Evolutionary conservation across 2,113 vertebrate species (phyloP).

Genomic region (Chloropsis hardwickii): DNA sequence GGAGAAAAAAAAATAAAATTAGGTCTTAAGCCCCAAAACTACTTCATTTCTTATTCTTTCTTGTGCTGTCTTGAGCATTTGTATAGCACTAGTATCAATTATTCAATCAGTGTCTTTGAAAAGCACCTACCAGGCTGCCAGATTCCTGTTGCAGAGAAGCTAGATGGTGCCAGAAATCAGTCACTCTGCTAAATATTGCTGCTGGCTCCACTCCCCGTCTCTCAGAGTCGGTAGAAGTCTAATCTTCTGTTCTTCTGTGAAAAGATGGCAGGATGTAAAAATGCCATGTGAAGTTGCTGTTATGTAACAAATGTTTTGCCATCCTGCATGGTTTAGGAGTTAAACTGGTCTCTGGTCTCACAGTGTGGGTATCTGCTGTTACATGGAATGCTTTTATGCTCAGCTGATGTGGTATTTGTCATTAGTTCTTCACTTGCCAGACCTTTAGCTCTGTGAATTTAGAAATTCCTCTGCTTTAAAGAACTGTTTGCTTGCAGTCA

Average conservation of each 20-base stretch:
- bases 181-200: conserved; percentile 56
- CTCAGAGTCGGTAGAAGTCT: conserved; percentile 1
- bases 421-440: neutral
- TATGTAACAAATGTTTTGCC: conserved; percentile 7
- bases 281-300: neutral
- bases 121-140: conserved; percentile 35
- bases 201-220: conserved; percentile 43
- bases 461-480: neutral
- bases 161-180: conserved; percentile 53
- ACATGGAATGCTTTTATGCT: neutral
- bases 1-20: too few relatives aligned
- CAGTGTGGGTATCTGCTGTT: neutral
- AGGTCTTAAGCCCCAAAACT: neutral
- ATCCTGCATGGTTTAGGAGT: neutral
- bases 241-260: conserved; percentile 19
- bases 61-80: neutral
- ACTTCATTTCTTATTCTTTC: neutral
- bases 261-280: conserved; percentile 24
- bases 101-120: conserved; percentile 24
- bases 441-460: neutral
- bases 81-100: neutral
- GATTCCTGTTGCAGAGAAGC: neutral
- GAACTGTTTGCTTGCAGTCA: neutral
- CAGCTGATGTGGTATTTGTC: neutral
- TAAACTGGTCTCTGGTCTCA: neutral